Evolutionary conservation across 2,113 vertebrate genomes (phyloP).

Genomic region (Phylloscopus trochilus): DNA sequence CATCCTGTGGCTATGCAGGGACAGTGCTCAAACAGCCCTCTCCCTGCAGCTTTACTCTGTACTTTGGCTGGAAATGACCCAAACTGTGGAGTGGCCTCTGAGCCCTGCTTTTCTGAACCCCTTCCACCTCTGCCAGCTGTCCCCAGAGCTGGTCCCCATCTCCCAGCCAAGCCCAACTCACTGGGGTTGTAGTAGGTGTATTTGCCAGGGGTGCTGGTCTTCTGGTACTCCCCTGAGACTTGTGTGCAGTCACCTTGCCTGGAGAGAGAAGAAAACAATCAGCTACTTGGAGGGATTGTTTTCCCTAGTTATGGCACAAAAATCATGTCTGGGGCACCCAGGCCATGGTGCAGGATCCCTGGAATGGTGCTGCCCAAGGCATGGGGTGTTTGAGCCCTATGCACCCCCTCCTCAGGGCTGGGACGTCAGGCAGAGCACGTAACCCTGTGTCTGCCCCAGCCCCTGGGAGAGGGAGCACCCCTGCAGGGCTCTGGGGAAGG

Average conservation of each 20-base stretch:
- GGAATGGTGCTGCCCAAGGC: accelerated
- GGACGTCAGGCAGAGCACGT: not conserved
- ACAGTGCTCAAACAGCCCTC: not conserved
- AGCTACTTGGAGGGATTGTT: not conserved
- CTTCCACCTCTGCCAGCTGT: not conserved
- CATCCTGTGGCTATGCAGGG: not conserved
- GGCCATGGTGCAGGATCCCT: not conserved
- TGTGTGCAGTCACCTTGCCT: slow-evolving; percentile 70
- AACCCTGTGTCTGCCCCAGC: not conserved
- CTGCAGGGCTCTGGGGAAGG: not conserved
- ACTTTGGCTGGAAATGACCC: not conserved
- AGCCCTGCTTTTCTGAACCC: not conserved
- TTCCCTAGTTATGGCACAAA: not conserved
- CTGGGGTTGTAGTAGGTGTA: slow-evolving; percentile 66
- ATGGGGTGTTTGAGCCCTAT: not conserved
- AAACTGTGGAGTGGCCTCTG: not conserved
- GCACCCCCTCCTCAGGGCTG: not conserved
- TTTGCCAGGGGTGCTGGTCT: slow-evolving; percentile 66
- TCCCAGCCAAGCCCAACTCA: slow-evolving; percentile 30
- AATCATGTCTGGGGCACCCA: not conserved
- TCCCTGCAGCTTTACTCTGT: not conserved
- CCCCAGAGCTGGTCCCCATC: not conserved
- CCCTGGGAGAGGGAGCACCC: not conserved
- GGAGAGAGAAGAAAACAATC: not conserved
- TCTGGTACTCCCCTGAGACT: slow-evolving; percentile 54